Evolutionary conservation across 2,113 vertebrate genomes (phyloP).

Genomic region (Lagopus muta): DNA sequence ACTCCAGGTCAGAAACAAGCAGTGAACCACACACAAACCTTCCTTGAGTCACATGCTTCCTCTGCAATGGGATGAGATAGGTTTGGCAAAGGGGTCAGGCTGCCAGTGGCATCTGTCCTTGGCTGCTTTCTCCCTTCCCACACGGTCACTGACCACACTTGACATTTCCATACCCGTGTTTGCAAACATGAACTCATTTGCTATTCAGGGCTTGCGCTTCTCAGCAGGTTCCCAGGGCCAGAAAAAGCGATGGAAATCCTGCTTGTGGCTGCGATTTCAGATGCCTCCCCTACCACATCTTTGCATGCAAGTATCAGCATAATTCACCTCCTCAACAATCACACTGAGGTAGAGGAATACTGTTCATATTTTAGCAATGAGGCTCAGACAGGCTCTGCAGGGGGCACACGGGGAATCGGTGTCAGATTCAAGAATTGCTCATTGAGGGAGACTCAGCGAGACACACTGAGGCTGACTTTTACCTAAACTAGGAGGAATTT

Average conservation of each 20-base stretch:
- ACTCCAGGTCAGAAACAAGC: not conserved
- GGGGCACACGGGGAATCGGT: not conserved
- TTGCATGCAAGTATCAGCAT: not conserved
- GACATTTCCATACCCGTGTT: slow-evolving; percentile 17
- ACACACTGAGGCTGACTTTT: not conserved
- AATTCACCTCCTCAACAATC: not conserved
- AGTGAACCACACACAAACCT: not conserved
- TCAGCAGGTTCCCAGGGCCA: not conserved
- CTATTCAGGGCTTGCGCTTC: not conserved
- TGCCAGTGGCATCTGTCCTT: not conserved
- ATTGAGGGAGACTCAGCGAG: not conserved
- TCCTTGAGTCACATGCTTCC: not conserved
- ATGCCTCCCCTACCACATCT: not conserved
- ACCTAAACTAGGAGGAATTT: not conserved
- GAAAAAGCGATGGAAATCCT: not conserved
- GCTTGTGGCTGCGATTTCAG: not conserved
- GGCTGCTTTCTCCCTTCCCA: not conserved
- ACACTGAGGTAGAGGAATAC: not conserved
- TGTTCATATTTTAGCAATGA: not conserved
- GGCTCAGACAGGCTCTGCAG: not conserved
- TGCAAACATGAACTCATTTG: slow-evolving; percentile 12
- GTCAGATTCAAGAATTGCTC: not conserved
- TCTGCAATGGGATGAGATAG: not conserved
- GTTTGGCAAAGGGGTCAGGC: not conserved
- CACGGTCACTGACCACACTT: not conserved